Evolutionary conservation across 2,888 invertebrate species (phyloP).

Genomic region (Arge pagana): DNA sequence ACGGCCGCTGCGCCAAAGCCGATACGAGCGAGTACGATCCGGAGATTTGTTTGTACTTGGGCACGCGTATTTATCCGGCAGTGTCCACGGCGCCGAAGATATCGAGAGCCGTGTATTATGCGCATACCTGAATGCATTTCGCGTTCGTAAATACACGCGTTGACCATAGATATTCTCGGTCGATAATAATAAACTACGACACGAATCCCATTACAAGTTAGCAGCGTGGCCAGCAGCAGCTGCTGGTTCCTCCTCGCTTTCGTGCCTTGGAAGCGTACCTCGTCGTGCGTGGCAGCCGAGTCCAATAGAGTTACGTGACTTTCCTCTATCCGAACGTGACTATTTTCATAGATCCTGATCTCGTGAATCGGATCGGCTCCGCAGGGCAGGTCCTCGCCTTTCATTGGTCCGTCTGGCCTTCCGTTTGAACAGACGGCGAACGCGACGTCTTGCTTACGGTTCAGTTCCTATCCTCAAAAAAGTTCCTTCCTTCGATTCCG

Average conservation of each 20-base stretch:
- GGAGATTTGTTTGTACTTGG: too few species aligned
- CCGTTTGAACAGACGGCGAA: constrained; percentile 11
- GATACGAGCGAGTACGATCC: too few species aligned
- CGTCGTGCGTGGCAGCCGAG: not conserved
- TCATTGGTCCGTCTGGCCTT: constrained; percentile 1
- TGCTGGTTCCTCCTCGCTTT: not conserved
- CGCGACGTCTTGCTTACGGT: constrained; percentile 15
- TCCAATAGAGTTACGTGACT: not conserved
- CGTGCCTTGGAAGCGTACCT: too few species aligned
- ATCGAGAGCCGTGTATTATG: not conserved
- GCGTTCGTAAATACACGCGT: not conserved
- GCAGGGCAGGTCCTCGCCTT: too few species aligned
- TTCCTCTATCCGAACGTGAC: not conserved
- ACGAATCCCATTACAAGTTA: constrained; percentile 24
- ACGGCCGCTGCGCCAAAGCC: too few species aligned
- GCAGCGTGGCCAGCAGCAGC: not conserved
- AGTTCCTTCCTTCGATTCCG: too few species aligned
- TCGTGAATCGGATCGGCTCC: too few species aligned
- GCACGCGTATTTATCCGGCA: too few species aligned
- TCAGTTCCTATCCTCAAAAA: too few species aligned
- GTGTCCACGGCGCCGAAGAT: not conserved
- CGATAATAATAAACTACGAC: constrained; percentile 29
- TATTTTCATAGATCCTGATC: too few species aligned
- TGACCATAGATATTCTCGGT: constrained; percentile 26
- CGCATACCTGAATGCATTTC: constrained; percentile 7